Base-by-base conservation (phyloP, 1,140 invertebrate species). In the Zaprionus ghesquierei region DNA sequence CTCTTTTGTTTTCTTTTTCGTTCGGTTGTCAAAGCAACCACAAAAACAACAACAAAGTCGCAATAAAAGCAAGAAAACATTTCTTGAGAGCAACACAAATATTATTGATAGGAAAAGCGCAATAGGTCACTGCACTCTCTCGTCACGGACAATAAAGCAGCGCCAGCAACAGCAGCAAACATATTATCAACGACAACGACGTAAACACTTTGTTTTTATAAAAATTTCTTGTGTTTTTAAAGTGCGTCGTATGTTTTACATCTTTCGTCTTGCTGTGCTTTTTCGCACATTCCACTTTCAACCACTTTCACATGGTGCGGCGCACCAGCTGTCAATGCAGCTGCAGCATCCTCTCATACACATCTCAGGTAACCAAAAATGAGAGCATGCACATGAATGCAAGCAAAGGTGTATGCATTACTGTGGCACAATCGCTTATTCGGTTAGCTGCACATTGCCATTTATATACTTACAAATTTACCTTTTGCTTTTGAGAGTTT, bases 111-210 rank as follows among this genome's bases (percentile, higher is more conserved):
- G 60, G 44, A 60, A 74, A 80, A 71, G n/a, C 18, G 15, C 46
- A 77, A 72, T 69, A 69, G 81, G 79, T 87, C 84, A 87, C 62
- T 87, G 82, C 69, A 73, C 82, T 87, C 82, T 87, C 79, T 87
- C 33, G 22, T 66, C 27, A 15, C 27, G 58, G 49, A 51, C 23
- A 49, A 62, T 10, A 51, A 62, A 51, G 15, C 15, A 29, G n/a
- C 51, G 4, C n/a, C 54, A 66, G 50, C 15, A 58, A 35, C 62
- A 18, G 12, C n/a, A 41, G 31, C 49, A 5, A 20, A 23, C 18
- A 31, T n/a, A n/a, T n/a, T n/a, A n/a, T n/a, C n/a, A n/a, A n/a
- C n/a, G n/a, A 29, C 55, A 62, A 41, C 50, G 10, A 33, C 10
- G 31, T 33, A 12, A 61, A 35, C 65, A 50, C 66, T 73, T 65